Base-by-base conservation (phyloP, 2,797 vertebrate genomes). In the Phoeniculus purpureus region DNA sequence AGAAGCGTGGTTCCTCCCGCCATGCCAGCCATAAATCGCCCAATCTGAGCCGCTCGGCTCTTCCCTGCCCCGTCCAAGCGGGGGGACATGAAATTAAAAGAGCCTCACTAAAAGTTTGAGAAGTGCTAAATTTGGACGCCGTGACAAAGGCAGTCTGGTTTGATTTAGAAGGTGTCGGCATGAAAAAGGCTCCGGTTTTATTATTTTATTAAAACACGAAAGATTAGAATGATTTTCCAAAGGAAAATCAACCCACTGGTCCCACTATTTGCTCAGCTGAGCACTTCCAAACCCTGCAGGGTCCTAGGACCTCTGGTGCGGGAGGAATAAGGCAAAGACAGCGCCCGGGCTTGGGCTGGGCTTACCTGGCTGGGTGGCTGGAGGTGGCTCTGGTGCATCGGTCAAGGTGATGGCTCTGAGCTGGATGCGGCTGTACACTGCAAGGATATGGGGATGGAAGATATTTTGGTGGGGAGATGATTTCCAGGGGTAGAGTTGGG, bases 181-280 rank as follows among this genome's bases (percentile, higher is more conserved):
- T 71, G 76, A 87, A 90, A 93, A 94, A 65, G 54, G 84, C 58
- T 83, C 73, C 17, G 3, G 72, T 90, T 93, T 94, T 89, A 88
- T 85, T 94, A 91, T 90, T 95, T 91, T 94, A 91, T 95, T 95
- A 93, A 92, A 94, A 93, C 88, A 62, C 25, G 2, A 85, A 94
- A 89, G 92, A 89, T 87, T 93, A 93, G 92, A 93, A 89, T 3
- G 37, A 61, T 95, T 96, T 96, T 96, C 94, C 95, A 26, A 68
- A 54, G 70, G 90, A 83, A 94, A 95, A 87, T 72, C 92, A 81
- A 76, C 22, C 6, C 34, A 4, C 27, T 4, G 5, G 37, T 82
- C 84, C 70, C n/a, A 48, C 61, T 97, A 58, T 97, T 97, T 96
- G 76, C 94, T 95, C 95, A 96, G 92, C 95, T 96, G 95, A 97